phyloP scores from a whole-genome alignment of 2,888 invertebrate genomes.

The Macrophya annulata region DNA sequence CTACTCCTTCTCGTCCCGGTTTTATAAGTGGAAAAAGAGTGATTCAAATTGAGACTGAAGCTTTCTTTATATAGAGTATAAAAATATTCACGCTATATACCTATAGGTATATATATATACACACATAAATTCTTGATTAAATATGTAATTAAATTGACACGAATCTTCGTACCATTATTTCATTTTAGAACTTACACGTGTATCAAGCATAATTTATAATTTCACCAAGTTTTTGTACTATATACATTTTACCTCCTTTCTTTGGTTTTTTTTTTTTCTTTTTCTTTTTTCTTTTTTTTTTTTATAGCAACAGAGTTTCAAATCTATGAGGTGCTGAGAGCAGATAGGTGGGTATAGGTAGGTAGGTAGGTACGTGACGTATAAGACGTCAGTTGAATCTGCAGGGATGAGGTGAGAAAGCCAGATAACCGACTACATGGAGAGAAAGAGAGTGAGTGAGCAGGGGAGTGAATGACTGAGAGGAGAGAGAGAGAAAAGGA shows the following conservation, averaged over 20 bases:
- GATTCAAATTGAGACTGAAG: neutral
- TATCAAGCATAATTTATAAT: neutral
- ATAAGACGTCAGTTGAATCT: constrained; percentile 14
- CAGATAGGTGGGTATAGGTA: neutral
- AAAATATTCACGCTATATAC: neutral
- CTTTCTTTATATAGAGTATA: neutral
- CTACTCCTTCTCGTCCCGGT: neutral
- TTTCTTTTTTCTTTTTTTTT: no score
- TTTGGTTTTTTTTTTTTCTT: no score
- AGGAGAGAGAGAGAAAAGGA: neutral
- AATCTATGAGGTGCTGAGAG: neutral
- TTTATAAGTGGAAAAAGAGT: neutral
- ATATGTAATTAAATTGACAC: neutral
- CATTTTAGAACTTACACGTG: no score
- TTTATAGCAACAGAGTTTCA: neutral
- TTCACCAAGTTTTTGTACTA: neutral
- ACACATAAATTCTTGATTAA: neutral
- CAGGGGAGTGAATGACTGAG: neutral
- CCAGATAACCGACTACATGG: constrained; percentile 13
- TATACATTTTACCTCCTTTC: neutral
- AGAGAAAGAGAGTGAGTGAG: neutral
- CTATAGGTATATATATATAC: no score
- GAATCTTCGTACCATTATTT: neutral
- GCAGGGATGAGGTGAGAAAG: neutral
- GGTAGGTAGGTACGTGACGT: neutral